A percentile compares a stretch with the other conserved stretches of the same genome.
These are phyloP conservation scores for Cryptocephalus moraei DNA, from an alignment of 2,888 invertebrate species.

Conservation along the genomic window DNA sequence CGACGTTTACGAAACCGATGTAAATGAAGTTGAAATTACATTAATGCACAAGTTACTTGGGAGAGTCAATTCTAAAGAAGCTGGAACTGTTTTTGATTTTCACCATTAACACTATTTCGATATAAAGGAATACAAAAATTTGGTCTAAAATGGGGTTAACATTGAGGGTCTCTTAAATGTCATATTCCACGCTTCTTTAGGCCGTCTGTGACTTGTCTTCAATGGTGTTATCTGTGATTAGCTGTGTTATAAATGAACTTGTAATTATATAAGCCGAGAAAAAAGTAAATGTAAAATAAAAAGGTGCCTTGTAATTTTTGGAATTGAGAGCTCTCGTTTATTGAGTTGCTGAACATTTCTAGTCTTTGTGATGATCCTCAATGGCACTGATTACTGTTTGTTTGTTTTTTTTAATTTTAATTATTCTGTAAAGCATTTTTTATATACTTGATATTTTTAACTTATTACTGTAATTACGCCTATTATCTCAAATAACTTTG, in stretches of 20 bases:
- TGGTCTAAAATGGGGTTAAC: too few species aligned
- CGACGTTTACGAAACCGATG: too few species aligned
- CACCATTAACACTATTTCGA: too few species aligned
- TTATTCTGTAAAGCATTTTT: conserved; percentile 12
- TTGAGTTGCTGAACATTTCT: conserved; percentile 24
- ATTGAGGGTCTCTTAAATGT: conserved; percentile 3
- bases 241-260: conserved; percentile 10
- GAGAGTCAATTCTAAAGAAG: too few species aligned
- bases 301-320: conserved; percentile 23
- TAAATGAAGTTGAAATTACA: too few species aligned
- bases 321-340: conserved; percentile 19
- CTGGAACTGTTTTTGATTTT: too few species aligned
- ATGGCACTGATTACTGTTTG: conserved; percentile 15
- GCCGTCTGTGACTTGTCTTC: too few species aligned
- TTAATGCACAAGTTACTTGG: too few species aligned
- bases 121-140: too few species aligned
- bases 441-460: not conserved
- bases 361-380: conserved; percentile 22
- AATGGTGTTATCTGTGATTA: conserved; percentile 21
- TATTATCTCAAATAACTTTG: too few species aligned
- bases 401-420: conserved; percentile 8
- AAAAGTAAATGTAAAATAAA: conserved; percentile 13
- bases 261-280: too few species aligned
- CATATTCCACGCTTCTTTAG: not conserved
- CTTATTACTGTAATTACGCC: too few species aligned